Conservation (phyloP, 1,140 invertebrate species). For the Brachionus manjavacas region DNA sequence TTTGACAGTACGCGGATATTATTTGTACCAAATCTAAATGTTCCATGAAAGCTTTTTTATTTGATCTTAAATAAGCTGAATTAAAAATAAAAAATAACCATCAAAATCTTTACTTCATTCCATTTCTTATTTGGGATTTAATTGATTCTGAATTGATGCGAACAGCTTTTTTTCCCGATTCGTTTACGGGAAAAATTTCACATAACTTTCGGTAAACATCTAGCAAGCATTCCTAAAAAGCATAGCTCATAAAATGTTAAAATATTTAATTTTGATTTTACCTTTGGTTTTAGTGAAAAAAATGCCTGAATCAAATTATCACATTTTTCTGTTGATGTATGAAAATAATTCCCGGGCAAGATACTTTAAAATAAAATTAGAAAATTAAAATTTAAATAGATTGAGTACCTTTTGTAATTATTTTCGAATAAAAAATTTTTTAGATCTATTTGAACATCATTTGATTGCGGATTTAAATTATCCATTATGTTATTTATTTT, state of each 20-base stretch:
- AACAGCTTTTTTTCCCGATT: slow-evolving; percentile 24
- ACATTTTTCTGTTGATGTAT: not conserved
- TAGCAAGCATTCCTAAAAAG: slow-evolving; percentile 5
- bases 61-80: not conserved
- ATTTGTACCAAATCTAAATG: not conserved
- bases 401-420: not conserved
- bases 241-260: not conserved
- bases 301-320: not conserved
- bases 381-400: not conserved
- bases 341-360: slow-evolving; percentile 14
- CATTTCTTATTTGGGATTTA: slow-evolving; percentile 14
- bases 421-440: slow-evolving; percentile 30
- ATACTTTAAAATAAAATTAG: not conserved
- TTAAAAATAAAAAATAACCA: not conserved
- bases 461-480: slow-evolving; percentile 10
- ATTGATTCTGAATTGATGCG: slow-evolving; percentile 18
- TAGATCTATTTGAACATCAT: slow-evolving; percentile 23
- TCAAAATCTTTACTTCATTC: not conserved
- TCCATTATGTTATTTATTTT: slow-evolving; percentile 19
- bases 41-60: slow-evolving; percentile 23
- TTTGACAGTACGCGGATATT: slow-evolving; percentile 3
- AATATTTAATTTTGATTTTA: not conserved
- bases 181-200: not conserved
- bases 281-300: not conserved
- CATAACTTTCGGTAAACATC: slow-evolving; percentile 26